Base-by-base conservation (phyloP, 2,888 invertebrate genomes). In the Adelphocoris suturalis region DNA sequence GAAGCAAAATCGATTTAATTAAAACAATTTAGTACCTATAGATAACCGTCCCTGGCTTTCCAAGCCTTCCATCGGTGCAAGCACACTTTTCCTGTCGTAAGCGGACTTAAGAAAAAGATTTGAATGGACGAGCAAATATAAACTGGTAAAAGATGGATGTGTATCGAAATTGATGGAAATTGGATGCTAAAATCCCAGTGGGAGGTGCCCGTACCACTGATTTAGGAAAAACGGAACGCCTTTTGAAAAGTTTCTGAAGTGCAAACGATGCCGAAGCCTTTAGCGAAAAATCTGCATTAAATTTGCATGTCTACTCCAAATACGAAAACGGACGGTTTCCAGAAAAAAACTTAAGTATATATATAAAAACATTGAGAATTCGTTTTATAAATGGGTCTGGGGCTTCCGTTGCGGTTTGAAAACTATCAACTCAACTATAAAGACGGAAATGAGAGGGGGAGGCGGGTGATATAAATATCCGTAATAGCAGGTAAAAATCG, bases 231-330 rank as follows among this genome's bases (percentile, higher is more conserved):
- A 5, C 16, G 5, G 16, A 19, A 75, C 19, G 75, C 13, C 75
- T 4, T 75, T 9, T 3, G n/a, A 75, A 75, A 75, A 3, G 28
- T 37, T n/a, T 28, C 28, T 28, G 76, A 76, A 76, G 76, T 28
- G 28, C 27, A 27, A 76, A 76, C 76, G 76, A 76, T 28, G 9
- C 16, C 2, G n/a, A 75, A 28, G 3, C 28, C 76, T 7, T 12
- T 14, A 28, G 61, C 61, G 16, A n/a, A 19, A 19, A 37, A 4
- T 11, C 76, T 28, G 76, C 46, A 76, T 61, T n/a, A 76, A 46
- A 76, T 76, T 76, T 76, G 76, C 76, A 76, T 76, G 28, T 76
- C 46, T 2, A 61, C 5, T n/a, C 61, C 61, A 61, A 37, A 61
- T 19, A 61, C 61, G 9, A 14, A 61, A 16, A 19, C 37, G 28